Evolutionary conservation across 2,113 vertebrate genomes (phyloP).

Genomic region (Meles meles): DNA sequence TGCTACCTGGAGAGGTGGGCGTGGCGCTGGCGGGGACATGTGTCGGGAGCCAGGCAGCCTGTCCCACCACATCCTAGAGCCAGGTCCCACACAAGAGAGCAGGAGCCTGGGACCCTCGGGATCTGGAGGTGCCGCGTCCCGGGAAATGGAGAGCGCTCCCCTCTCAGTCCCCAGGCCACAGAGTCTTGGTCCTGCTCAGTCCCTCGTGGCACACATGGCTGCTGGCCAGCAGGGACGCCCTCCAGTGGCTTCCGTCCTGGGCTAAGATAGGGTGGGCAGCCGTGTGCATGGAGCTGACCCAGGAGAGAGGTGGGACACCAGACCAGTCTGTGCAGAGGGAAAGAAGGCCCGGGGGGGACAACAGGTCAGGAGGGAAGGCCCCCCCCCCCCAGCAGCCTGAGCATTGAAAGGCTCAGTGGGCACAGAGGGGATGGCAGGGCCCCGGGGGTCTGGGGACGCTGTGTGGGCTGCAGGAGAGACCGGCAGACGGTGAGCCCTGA

Average conservation of each 20-base stretch:
- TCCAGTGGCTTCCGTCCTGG: background rate
- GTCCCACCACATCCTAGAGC: accelerated
- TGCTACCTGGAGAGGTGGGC: accelerated
- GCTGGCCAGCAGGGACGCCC: no score
- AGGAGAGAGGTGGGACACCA: background rate
- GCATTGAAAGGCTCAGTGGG: accelerated
- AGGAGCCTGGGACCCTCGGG: accelerated
- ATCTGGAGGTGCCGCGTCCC: accelerated
- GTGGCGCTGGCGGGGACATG: background rate
- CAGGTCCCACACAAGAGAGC: background rate
- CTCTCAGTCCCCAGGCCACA: background rate
- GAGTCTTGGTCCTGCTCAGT: no score
- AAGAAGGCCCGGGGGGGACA: background rate
- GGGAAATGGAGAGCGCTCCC: accelerated
- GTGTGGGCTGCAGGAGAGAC: accelerated
- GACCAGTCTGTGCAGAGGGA: no score
- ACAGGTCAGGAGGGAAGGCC: accelerated
- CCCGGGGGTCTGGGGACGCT: background rate
- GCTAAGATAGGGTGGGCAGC: no score
- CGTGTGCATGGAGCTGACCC: accelerated
- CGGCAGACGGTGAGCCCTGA: accelerated
- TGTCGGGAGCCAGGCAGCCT: background rate
- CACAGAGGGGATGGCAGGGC: accelerated
- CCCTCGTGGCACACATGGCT: accelerated
- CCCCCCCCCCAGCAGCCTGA: background rate